Conservation (phyloP, 1,140 invertebrate species). For the Drosophila tani region DNA sequence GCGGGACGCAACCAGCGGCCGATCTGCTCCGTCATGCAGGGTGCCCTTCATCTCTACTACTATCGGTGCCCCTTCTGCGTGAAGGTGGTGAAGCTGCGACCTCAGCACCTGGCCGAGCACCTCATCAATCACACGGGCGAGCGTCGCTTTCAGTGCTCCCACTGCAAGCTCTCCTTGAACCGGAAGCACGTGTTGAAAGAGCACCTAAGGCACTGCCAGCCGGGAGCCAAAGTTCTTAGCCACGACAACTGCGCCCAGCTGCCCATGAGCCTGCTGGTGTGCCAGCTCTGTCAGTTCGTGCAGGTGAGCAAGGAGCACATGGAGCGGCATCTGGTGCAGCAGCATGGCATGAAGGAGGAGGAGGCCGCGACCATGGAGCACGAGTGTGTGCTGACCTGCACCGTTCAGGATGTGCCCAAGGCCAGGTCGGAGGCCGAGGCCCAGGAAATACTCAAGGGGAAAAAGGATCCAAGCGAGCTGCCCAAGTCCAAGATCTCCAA, state of each 20-base stretch:
- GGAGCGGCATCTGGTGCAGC: constrained; percentile 85
- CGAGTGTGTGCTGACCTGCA: constrained; percentile 34
- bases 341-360: constrained; percentile 77
- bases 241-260: background rate
- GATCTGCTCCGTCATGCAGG: background rate
- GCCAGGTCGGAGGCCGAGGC: background rate
- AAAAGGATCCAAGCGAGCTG: background rate
- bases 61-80: constrained; percentile 68
- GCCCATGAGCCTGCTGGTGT: constrained; percentile 85
- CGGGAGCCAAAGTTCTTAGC: background rate
- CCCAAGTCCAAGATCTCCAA: background rate
- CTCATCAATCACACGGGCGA: constrained; percentile 89
- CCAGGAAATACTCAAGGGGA: background rate
- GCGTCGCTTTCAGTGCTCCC: constrained; percentile 86
- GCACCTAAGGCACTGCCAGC: constrained; percentile 34
- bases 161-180: constrained; percentile 78
- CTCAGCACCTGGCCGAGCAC: constrained; percentile 85
- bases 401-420: background rate
- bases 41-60: background rate
- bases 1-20: constrained; percentile 17
- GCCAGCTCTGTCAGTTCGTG: constrained; percentile 87
- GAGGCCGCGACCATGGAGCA: constrained; percentile 2
- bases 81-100: constrained; percentile 13
- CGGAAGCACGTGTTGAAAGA: background rate
- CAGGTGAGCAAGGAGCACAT: constrained; percentile 86